A percentile compares a stretch with the other conserved stretches of the same genome.
These are phyloP conservation scores for Dicranocentrus wangi DNA, from an alignment of 2,888 invertebrate genomes.

Conservation along the genomic window DNA sequence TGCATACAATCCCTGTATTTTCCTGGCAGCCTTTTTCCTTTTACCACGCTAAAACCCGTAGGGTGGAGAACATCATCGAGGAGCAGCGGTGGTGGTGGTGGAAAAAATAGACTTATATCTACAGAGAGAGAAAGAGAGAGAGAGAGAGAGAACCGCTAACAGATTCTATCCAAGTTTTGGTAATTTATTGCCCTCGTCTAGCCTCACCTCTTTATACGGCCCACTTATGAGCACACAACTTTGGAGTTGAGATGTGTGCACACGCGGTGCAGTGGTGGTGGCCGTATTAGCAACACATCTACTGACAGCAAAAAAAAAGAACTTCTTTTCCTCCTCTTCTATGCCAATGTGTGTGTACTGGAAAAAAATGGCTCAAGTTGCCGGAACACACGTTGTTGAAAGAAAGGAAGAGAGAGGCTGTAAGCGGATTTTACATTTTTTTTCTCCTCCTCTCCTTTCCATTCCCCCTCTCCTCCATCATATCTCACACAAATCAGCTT, in stretches of 20 bases:
- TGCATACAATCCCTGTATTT: not conserved
- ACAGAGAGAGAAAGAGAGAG: not conserved
- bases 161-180: constrained; percentile 45
- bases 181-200: constrained; percentile 43
- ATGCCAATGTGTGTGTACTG: not conserved
- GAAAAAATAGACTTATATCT: not conserved
- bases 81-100: too few relatives aligned
- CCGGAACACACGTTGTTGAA: constrained; percentile 4
- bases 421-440: constrained; percentile 25
- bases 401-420: not conserved
- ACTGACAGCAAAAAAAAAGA: constrained; percentile 7
- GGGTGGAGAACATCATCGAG: constrained; percentile 1
- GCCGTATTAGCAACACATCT: not conserved
- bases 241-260: not conserved
- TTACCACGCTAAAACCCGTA: not conserved
- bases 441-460: too few relatives aligned
- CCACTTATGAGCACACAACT: not conserved
- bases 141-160: constrained; percentile 36
- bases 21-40: not conserved
- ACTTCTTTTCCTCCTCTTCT: not conserved
- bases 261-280: too few relatives aligned
- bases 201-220: not conserved
- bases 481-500: constrained; percentile 4
- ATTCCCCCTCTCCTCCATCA: not conserved
- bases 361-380: not conserved